Evolutionary conservation across 2,113 vertebrate genomes (phyloP).

Genomic region (Vidua macroura): DNA sequence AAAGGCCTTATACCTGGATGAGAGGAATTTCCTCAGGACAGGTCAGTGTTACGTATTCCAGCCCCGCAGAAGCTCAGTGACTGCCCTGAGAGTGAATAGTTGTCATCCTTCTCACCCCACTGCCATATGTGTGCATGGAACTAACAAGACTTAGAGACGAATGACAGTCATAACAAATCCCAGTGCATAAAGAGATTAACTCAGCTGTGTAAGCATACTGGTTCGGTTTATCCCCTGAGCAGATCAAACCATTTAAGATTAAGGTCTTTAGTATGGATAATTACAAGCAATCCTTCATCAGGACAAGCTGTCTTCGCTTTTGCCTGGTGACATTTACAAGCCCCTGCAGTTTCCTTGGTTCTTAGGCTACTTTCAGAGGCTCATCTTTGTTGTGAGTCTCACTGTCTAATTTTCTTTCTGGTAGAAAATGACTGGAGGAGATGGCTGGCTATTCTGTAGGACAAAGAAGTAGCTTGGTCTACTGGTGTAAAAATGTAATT

Average conservation of each 20-base stretch:
- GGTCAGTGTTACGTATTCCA: not conserved
- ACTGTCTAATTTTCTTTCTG: not conserved
- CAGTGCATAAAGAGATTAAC: slow-evolving; percentile 10
- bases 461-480: not conserved
- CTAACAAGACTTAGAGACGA: not conserved
- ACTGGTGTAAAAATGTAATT: not conserved
- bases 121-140: not conserved
- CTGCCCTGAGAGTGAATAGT: not conserved
- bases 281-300: not conserved
- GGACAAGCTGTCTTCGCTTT: not conserved
- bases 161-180: not conserved
- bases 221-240: slow-evolving; percentile 8
- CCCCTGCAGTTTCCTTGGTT: not conserved
- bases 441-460: not conserved
- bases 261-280: slow-evolving; percentile 18
- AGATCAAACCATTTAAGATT: slow-evolving; percentile 44
- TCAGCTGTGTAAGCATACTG: not conserved
- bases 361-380: not conserved
- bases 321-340: not conserved
- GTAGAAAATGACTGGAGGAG: not conserved
- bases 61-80: not conserved
- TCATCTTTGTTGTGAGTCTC: not conserved
- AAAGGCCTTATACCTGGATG: not conserved
- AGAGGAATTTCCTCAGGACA: not conserved
- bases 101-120: not conserved